Percentiles rank a stretch among this genome's conserved stretches.
phyloP scores from a whole-genome alignment of 2,888 invertebrate genomes.

The Ganaspis brasiliensis region DNA sequence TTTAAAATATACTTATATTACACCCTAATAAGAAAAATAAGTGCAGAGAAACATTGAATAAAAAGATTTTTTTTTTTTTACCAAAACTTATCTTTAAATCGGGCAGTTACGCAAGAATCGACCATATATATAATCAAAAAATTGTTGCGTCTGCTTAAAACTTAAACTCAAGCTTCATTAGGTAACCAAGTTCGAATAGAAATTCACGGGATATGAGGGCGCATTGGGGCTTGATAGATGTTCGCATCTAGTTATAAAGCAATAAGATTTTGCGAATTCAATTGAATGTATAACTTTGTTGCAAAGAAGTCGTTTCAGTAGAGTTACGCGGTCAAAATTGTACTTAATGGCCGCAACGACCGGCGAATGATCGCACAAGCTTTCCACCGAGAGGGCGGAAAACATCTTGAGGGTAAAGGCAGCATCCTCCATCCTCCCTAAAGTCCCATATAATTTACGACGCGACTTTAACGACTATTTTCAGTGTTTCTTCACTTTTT shows the following conservation, averaged over 20 bases:
- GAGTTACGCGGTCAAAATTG: conserved; percentile 41
- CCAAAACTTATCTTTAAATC: too few species aligned
- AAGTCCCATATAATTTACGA: conserved; percentile 72
- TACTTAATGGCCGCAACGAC: conserved; percentile 43
- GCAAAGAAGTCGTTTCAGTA: conserved; percentile 33
- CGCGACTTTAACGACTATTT: conserved; percentile 74
- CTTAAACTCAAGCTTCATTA: too few species aligned
- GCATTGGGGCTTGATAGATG: too few species aligned
- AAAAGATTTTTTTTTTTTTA: too few species aligned
- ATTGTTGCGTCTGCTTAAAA: too few species aligned
- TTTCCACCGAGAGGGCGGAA: conserved; percentile 36
- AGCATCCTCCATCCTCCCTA: conserved; percentile 32
- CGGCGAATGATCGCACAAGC: conserved; percentile 42
- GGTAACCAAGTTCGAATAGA: neutral
- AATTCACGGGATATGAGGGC: neutral
- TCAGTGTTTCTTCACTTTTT: conserved; percentile 65
- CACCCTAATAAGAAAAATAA: too few species aligned
- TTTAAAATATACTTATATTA: too few species aligned
- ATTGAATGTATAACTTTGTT: conserved; percentile 37
- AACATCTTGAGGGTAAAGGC: conserved; percentile 43
- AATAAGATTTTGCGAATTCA: conserved; percentile 9
- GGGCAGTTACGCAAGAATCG: too few species aligned
- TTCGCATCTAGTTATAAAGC: too few species aligned
- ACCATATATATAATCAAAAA: too few species aligned
- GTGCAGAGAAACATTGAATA: too few species aligned